These are phyloP conservation scores for Cyphotilapia sp. DNA, from an alignment of 2,113 vertebrate species.

Conservation along the genomic window DNA sequence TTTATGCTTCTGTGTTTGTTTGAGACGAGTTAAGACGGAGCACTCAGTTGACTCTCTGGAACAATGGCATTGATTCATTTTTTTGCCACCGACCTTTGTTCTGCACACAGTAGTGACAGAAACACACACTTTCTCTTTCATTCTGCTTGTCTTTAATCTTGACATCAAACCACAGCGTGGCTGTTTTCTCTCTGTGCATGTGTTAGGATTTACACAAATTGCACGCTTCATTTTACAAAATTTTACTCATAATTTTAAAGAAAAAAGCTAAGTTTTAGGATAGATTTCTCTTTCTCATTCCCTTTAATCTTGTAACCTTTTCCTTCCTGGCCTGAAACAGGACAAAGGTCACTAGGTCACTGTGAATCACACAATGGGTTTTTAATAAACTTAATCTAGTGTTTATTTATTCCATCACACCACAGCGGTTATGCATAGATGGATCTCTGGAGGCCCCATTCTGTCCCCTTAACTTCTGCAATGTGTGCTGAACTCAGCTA, in stretches of 20 bases:
- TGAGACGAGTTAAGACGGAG: neutral
- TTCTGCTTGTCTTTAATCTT: conserved; percentile 29
- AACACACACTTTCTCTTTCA: neutral
- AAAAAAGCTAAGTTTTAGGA: neutral
- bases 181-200: neutral
- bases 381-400: neutral
- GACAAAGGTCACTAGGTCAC: neutral
- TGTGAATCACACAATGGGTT: neutral
- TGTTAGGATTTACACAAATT: neutral
- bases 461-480: neutral
- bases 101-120: neutral
- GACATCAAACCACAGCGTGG: neutral
- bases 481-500: neutral
- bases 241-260: neutral
- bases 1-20: neutral
- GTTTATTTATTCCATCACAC: neutral
- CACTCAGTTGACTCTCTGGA: neutral
- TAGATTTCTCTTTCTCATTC: neutral
- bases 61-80: conserved; percentile 2
- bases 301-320: neutral
- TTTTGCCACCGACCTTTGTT: conserved; percentile 14
- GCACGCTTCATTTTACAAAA: neutral
- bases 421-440: neutral
- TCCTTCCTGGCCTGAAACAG: neutral
- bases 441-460: neutral